Base-by-base conservation (phyloP, 2,113 vertebrate species). In the Bothrops jararaca region DNA sequence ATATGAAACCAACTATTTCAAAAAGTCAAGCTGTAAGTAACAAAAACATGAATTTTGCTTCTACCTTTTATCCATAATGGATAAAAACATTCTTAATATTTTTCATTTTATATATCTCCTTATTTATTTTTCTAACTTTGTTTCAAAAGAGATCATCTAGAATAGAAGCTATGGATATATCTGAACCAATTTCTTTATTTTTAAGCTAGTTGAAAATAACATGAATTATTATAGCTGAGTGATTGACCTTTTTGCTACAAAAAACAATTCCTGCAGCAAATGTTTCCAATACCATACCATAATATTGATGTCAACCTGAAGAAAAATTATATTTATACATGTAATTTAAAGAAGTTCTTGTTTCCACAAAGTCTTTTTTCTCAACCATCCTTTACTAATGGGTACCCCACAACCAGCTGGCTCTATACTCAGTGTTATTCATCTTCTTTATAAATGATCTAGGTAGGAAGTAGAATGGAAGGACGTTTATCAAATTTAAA, bases 1-100 rank as follows among this genome's bases (percentile, higher is more conserved):
- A 56, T 88, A 88, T 80, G 42, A 92, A 92, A 58, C 4, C 45
- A 48, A 39, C 64, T 64, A 88, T 92, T 92, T 88, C 57, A 92
- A 60, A 60, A 92, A 88, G n/a, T 60, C 86, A 74, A 23, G 34
- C 23, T 69, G 50, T 23, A 74, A 50, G 91, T 92, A n/a, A 74
- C 50, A 74, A 88, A 92, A 39, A 88, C 23, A 80, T 88, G 58
- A 74, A 74, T 89, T 60, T 88, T 92, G 58, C 48, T 52, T 42
- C 20, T 34, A 53, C 4, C 26, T 69, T 34, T 69, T 69, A 69
- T 69, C 29, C 29, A 54, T 24, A 92, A 50, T 89, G 60, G 29
- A 54, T 88, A 74, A 92, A 69, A 56, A 39, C 80, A n/a, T 45
- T 42, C 60, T 74, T 92, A 87, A 34, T 58, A 74, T 23, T 48